Base-by-base conservation (phyloP, 2,888 invertebrate species). In the Azorinus chamasolen region DNA sequence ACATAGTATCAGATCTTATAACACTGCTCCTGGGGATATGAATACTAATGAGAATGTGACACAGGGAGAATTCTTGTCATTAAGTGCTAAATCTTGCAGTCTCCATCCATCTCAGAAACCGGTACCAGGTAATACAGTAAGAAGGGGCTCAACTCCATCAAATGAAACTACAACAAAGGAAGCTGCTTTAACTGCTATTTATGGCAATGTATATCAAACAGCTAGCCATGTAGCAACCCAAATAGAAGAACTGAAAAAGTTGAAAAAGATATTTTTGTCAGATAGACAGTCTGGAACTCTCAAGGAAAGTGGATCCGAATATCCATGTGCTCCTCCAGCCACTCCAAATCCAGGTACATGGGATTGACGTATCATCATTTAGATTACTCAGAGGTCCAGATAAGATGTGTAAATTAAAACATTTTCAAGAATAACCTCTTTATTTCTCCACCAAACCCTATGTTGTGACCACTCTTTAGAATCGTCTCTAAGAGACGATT, bases 321-420 rank as follows among this genome's bases (percentile, higher is more conserved):
- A 85, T 32, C 89, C 90, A 8, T 85, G 90, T 83, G 90, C 90
- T 12, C 90, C 90, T 0, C 90, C 91, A n/a, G 87, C 87, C 18
- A 90, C 91, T 8, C 90, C 91, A 6, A 87, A 85, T 16, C 87
- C 89, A 84, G 90, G 91, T 91, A 82, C 46, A 45, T 16, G 16
- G 16, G 16, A 10, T 41, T 12, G 8, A 10, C 10, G 12, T 16
- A 41, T 41, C 41, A 41, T 12, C 41, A 41, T 41, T n/a, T n/a
- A n/a, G n/a, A n/a, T n/a, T n/a, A n/a, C n/a, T n/a, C n/a, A n/a
- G n/a, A n/a, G n/a, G n/a, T n/a, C n/a, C n/a, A n/a, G n/a, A n/a
- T n/a, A n/a, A n/a, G n/a, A n/a, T n/a, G n/a, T n/a, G n/a, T n/a
- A n/a, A n/a, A n/a, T n/a, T n/a, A n/a, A n/a, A n/a, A n/a, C n/a